Percentiles rank a stretch among this genome's conserved stretches.
These are phyloP conservation scores for Harpagoxenus sublaevis DNA, from an alignment of 2,888 invertebrate genomes.

Conservation along the genomic window DNA sequence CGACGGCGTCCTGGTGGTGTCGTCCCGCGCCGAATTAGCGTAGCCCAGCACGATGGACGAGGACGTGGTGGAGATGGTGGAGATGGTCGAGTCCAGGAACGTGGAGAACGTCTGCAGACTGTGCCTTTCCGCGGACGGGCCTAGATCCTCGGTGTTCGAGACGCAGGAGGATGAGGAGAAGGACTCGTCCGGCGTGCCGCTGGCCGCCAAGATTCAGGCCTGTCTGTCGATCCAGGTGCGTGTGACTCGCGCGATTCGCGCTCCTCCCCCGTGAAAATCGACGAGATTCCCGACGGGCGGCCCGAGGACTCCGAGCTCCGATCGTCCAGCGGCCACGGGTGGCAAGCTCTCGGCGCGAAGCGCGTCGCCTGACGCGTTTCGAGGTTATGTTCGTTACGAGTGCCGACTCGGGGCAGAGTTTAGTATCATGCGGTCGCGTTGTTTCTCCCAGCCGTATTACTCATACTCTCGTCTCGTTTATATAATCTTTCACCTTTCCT, in stretches of 20 bases:
- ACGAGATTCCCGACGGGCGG: not conserved
- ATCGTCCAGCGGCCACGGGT: too few species aligned
- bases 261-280: not conserved
- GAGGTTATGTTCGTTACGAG: constrained; percentile 63
- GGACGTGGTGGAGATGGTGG: constrained; percentile 73
- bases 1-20: constrained; percentile 9
- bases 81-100: constrained; percentile 66
- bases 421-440: not conserved
- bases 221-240: constrained; percentile 90
- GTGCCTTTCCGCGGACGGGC: constrained; percentile 89
- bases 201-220: constrained; percentile 89
- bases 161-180: constrained; percentile 84
- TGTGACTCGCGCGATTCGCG: constrained; percentile 61
- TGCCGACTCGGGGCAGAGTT: not conserved
- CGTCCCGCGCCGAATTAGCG: not conserved
- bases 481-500: not conserved
- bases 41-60: constrained; percentile 76
- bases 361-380: constrained; percentile 19
- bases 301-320: not conserved
- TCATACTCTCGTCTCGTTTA: not conserved
- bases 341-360: not conserved
- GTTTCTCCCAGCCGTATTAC: not conserved
- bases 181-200: constrained; percentile 84
- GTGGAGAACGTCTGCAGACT: constrained; percentile 88
- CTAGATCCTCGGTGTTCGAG: constrained; percentile 89